Evolutionary conservation across 2,888 invertebrate genomes (phyloP), one percentile per base, ranked within the genome.

Genomic region (Tipula unca): DNA sequence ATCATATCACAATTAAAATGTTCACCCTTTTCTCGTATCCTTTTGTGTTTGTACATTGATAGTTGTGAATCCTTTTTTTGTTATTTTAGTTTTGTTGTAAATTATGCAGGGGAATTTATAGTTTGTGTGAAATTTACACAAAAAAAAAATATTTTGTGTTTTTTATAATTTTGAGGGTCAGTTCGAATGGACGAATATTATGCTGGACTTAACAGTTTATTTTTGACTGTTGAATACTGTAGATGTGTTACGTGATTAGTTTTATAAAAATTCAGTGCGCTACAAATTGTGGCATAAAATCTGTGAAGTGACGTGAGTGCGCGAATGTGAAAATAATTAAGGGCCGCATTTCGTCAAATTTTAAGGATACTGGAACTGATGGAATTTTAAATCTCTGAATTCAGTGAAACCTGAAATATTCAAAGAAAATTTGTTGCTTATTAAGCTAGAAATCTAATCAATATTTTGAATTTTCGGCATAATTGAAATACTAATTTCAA

Each of bases 1-100:
- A 69, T 69, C 85, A 36, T 39, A 82, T 82, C 82, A 69, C 85
- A 85, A 39, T 82, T 36, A 82, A 20, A 6, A 82, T 69, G 39
- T 42, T 82, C 13, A 29, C 35, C 85, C 85, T 82, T 82, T 82
- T 36, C 29, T 29, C 25, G 14, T 29, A 48, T 48, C 25, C 85
- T 39, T 85, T 85, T 85, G 25, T 85, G 14, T 25, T 85, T 42
- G 42, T 69, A 69, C 69, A 69, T 20, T 25, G 69, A 69, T 69
- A 69, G 69, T 25, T 69, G 69, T 69, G 69, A 20, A 25, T 69
- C 25, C 69, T 69, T 69, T 69, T 69, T 25, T 69, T 48, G 5
- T 10, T 48, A 48, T n/a, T 10, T 20, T 25, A 13, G 20, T 25
- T 25, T 25, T 69, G 48, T 25, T 69, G 25, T 69, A 25, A n/a